Evolutionary conservation across 2,797 vertebrate species (phyloP), one percentile per base, ranked within the genome.

Genomic region (Characodon lateralis): DNA sequence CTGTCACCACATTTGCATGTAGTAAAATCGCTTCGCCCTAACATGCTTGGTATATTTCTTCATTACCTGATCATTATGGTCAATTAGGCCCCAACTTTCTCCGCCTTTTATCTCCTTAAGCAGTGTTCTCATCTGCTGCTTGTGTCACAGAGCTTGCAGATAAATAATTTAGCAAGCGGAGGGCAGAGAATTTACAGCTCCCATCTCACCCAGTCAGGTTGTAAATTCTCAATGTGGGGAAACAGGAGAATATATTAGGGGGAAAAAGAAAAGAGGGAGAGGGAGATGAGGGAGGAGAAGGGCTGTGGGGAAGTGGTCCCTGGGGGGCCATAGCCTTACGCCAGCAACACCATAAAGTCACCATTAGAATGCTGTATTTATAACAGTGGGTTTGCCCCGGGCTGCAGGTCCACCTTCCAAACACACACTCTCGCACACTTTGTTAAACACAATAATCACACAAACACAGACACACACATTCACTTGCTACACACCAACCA

Each of bases 91-190:
- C 92, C 94, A 96, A 95, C 95, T 96, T 94, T 96, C 96, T 95
- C 93, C 94, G 94, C 96, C 95, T 98, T 97, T 97, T 97, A 97
- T 97, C 95, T 96, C 96, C 95, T 97, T 96, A 97, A 97, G 96
- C 96, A 94, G 95, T 96, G 95, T 95, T 95, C 96, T 95, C 97
- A 96, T 97, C 95, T 96, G 96, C 97, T 97, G 97, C 97, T 96
- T 97, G 97, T 97, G 97, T 97, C 96, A 94, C 94, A 93, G 94
- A 93, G 92, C 96, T 82, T 85, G 94, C 83, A 95, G 95, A 97
- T 97, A 96, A 97, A 98, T 97, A 97, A 98, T 98, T 97, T 96
- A 95, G 86, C 74, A 85, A 89, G 84, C 93, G 95, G 91, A 71
- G 95, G 94, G 93, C 72, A 94, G 91, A 92, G 95, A 94, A 96